phyloP scores from a whole-genome alignment of 2,888 invertebrate genomes.

The Candidula unifasciata region DNA sequence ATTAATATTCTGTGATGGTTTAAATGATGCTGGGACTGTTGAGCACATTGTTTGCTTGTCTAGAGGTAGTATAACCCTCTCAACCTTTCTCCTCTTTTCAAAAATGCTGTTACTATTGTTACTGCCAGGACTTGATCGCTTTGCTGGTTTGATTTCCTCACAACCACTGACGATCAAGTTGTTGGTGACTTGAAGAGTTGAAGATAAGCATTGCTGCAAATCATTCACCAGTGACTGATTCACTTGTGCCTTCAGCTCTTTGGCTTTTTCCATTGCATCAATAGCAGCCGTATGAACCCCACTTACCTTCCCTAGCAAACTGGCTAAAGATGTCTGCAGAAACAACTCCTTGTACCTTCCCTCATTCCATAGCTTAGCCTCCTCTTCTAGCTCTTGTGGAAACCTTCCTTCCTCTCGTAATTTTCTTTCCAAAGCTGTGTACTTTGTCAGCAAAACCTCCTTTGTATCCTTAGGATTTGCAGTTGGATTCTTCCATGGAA shows the following conservation, averaged over 20 bases:
- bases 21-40: background rate
- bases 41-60: background rate
- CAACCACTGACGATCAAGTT: constrained; percentile 12
- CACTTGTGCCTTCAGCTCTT: constrained; percentile 38
- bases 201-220: constrained; percentile 43
- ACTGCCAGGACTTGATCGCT: background rate
- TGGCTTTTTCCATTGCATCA: constrained; percentile 44
- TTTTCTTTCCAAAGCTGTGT: constrained; percentile 51
- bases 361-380: constrained; percentile 49
- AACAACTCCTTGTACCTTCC: constrained; percentile 47
- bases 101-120: background rate
- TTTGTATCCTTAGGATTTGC: constrained; percentile 57
- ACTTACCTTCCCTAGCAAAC: constrained; percentile 50
- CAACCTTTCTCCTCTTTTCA: constrained; percentile 14
- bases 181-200: constrained; percentile 35
- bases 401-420: constrained; percentile 45
- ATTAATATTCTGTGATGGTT: constrained; percentile 10
- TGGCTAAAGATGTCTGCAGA: constrained; percentile 49
- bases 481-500: constrained; percentile 56
- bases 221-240: constrained; percentile 42
- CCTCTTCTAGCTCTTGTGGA: constrained; percentile 51
- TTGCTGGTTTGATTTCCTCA: background rate
- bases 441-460: constrained; percentile 53
- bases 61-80: background rate
- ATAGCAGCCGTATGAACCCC: constrained; percentile 39